Evolutionary conservation across 35 echinoderm and acorn worm genomes (phyloP).

Genomic region (Acanthaster planci): DNA sequence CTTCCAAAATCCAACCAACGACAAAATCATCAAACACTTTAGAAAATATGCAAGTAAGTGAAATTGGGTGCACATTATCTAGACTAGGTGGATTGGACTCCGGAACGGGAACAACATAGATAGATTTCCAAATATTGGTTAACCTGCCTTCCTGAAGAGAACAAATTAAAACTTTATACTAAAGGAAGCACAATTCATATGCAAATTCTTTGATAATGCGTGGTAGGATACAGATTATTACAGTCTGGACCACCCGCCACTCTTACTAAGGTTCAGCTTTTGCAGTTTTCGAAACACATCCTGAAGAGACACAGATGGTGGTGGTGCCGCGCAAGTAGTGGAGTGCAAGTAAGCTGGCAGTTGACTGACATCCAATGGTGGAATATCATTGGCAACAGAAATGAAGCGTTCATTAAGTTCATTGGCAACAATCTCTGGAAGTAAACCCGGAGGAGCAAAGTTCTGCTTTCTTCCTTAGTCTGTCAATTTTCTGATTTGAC

Average conservation of each 20-base stretch:
- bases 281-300: not conserved
- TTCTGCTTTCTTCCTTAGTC: not conserved
- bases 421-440: not conserved
- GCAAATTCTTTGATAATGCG: conserved; percentile 41
- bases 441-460: not conserved
- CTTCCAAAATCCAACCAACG: not conserved
- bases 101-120: conserved; percentile 42
- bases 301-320: not conserved
- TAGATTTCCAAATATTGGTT: conserved; percentile 27
- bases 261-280: not conserved
- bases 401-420: not conserved
- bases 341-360: conserved; percentile 27
- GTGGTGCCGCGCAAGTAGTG: not conserved
- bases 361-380: not conserved
- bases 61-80: conserved; percentile 33
- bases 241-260: conserved; percentile 29
- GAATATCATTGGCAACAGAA: conserved; percentile 23
- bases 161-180: conserved; percentile 18
- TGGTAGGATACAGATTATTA: conserved; percentile 16
- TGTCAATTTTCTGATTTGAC: not conserved
- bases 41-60: not conserved
- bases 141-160: conserved; percentile 24
- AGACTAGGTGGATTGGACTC: conserved; percentile 31
- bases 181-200: conserved; percentile 40
- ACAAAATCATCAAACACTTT: conserved; percentile 40